phyloP scores from a whole-genome alignment of 2,888 invertebrate genomes.

The Pterostichus niger region DNA sequence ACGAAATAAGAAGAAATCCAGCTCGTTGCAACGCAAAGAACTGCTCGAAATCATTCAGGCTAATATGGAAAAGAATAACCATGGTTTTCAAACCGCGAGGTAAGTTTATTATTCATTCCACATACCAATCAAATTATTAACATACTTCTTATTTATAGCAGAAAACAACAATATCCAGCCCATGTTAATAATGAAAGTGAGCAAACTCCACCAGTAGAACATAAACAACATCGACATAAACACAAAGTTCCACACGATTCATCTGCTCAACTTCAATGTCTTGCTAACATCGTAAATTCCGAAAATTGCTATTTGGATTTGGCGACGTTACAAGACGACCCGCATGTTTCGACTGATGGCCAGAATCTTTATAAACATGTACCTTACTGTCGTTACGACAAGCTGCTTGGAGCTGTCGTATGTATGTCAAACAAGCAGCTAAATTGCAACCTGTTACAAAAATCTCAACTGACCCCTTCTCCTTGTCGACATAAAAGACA shows the following conservation, averaged over 20 bases:
- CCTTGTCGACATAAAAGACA: constrained; percentile 71
- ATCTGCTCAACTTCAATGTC: constrained; percentile 69
- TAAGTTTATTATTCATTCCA: constrained; percentile 71
- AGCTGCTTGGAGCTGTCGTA: constrained; percentile 72
- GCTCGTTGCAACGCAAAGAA: constrained; percentile 89
- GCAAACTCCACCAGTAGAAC: constrained; percentile 66
- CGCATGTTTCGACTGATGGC: constrained; percentile 34
- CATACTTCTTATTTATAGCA: constrained; percentile 54
- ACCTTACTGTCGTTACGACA: constrained; percentile 72
- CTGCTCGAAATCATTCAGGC: constrained; percentile 92
- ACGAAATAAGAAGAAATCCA: constrained; percentile 82
- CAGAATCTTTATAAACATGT: constrained; percentile 57
- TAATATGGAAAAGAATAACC: constrained; percentile 94
- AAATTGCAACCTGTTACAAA: constrained; percentile 54
- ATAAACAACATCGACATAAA: constrained; percentile 69
- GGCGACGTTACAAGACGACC: constrained; percentile 70
- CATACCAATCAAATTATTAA: not conserved
- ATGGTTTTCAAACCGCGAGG: constrained; percentile 91
- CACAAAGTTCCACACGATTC: constrained; percentile 69
- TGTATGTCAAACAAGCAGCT: constrained; percentile 71
- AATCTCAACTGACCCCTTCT: constrained; percentile 9
- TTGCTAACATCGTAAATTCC: constrained; percentile 71
- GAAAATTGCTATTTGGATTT: constrained; percentile 72
- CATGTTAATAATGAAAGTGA: constrained; percentile 69
- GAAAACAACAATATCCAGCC: constrained; percentile 70